phyloP scores from a whole-genome alignment of 2,888 invertebrate genomes.

The Xanthia togata region DNA sequence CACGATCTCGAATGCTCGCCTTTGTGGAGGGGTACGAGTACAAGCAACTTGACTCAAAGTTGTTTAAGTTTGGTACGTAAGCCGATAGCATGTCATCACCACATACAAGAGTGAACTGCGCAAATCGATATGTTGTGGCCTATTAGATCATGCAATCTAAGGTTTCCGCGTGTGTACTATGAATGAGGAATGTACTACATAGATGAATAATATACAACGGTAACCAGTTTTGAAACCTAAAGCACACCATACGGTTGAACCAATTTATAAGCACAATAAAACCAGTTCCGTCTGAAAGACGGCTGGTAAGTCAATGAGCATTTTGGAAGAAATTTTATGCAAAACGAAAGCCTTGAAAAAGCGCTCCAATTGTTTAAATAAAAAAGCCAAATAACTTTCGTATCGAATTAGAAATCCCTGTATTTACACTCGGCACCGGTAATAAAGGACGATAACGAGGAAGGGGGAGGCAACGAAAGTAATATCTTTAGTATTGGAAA shows the following conservation, averaged over 20 bases:
- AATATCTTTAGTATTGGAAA: slow-evolving; percentile 13
- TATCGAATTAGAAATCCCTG: slow-evolving; percentile 9
- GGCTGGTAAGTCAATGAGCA: neutral
- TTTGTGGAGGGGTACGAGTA: slow-evolving; percentile 45
- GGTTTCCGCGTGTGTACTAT: slow-evolving; percentile 14
- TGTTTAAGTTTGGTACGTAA: slow-evolving; percentile 39
- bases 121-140: slow-evolving; percentile 35
- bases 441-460: slow-evolving; percentile 20
- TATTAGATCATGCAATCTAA: slow-evolving; percentile 34
- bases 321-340: neutral
- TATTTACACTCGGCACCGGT: neutral
- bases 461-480: slow-evolving; percentile 4
- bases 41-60: slow-evolving; percentile 40
- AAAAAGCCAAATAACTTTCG: neutral
- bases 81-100: slow-evolving; percentile 44
- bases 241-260: neutral
- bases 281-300: neutral
- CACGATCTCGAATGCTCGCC: slow-evolving; percentile 51
- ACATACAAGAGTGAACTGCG: slow-evolving; percentile 26
- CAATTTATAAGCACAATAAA: neutral
- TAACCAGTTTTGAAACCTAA: neutral
- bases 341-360: slow-evolving; percentile 1
- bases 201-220: neutral
- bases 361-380: neutral
- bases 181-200: neutral